Conservation (phyloP, 2,888 invertebrate genomes). For the Pandemis cinnamomeana region DNA sequence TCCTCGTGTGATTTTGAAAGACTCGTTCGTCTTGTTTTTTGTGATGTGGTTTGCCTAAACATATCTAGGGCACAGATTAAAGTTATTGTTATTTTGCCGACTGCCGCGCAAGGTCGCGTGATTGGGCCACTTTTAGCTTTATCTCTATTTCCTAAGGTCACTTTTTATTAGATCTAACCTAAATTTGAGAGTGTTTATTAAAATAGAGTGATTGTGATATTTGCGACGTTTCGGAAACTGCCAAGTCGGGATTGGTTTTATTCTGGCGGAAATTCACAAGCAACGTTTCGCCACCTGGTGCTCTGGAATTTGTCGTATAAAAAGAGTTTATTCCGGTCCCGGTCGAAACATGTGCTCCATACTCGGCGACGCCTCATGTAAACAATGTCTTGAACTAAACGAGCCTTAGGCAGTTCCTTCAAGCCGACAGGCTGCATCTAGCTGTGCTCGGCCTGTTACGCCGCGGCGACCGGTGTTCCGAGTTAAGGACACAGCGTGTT, state of each 20-base stretch:
- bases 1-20: conserved; percentile 48
- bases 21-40: conserved; percentile 32
- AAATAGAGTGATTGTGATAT: background rate
- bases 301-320: conserved; percentile 27
- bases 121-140: conserved; percentile 29
- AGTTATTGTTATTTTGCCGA: conserved; percentile 34
- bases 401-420: conserved; percentile 4
- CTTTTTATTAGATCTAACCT: conserved; percentile 21
- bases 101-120: conserved; percentile 23
- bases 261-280: background rate
- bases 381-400: conserved; percentile 24
- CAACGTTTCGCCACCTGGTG: conserved; percentile 27
- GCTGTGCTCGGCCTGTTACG: conserved; percentile 36
- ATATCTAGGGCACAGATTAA: conserved; percentile 37
- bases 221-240: background rate
- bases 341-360: conserved; percentile 31
- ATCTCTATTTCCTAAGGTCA: conserved; percentile 29
- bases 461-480: conserved; percentile 27
- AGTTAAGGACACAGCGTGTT: conserved; percentile 69
- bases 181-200: conserved; percentile 5
- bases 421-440: conserved; percentile 34
- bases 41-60: conserved; percentile 30
- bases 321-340: conserved; percentile 31
- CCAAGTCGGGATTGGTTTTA: background rate
- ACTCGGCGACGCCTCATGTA: conserved; percentile 30